Conservation (phyloP, 2,797 vertebrate species). For the Acridotheres tristis region DNA sequence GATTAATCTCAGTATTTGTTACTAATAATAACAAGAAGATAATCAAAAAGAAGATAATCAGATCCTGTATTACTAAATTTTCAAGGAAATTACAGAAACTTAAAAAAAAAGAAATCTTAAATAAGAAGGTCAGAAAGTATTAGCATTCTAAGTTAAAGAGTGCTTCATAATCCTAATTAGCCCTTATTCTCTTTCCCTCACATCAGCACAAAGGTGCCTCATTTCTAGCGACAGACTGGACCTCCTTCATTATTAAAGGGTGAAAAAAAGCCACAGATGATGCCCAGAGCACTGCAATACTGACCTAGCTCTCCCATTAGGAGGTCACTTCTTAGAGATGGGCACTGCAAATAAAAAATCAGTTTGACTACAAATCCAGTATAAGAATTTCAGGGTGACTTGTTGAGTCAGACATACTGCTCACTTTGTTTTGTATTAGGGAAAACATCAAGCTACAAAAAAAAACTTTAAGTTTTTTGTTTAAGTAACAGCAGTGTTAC, state of each 20-base stretch:
- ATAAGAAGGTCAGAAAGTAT: not conserved
- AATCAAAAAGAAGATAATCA: not conserved
- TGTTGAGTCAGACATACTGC: not conserved
- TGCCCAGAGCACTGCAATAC: not conserved
- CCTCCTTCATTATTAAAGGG: not conserved
- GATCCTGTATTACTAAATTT: not conserved
- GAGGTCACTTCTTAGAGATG: not conserved
- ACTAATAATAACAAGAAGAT: not conserved
- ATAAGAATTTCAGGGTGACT: not conserved
- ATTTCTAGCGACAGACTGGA: not conserved
- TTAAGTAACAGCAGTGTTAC: not conserved
- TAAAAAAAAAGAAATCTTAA: not conserved
- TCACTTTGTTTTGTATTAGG: not conserved
- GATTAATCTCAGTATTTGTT: not conserved
- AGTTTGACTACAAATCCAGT: not conserved
- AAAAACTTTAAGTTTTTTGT: not conserved
- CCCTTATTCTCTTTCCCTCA: not conserved
- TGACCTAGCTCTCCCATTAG: not conserved
- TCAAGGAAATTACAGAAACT: not conserved
- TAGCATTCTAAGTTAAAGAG: not conserved
- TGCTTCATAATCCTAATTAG: not conserved
- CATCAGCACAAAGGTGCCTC: not conserved
- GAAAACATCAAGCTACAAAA: not conserved
- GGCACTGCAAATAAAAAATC: not conserved
- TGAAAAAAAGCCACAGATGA: not conserved